phyloP scores from a whole-genome alignment of 2,797 vertebrate species.

The Gymnocypris eckloni region DNA sequence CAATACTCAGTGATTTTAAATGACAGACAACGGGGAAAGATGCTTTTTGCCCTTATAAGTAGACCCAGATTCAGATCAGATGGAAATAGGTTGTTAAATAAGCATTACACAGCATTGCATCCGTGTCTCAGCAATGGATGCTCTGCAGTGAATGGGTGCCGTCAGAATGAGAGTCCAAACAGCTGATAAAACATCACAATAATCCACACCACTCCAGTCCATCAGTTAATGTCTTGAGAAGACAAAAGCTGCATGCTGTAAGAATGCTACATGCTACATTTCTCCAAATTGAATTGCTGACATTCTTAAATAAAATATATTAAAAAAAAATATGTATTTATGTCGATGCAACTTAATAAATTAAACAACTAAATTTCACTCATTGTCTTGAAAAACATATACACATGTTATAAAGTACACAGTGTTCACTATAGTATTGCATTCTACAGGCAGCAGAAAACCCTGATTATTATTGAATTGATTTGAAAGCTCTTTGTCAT shows the following conservation, averaged over 20 bases:
- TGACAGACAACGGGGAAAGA: neutral
- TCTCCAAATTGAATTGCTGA: neutral
- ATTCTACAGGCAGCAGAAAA: neutral
- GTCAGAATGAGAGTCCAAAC: neutral
- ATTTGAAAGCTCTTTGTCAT: neutral
- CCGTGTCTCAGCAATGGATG: neutral
- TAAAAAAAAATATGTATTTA: neutral
- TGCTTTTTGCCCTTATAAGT: neutral
- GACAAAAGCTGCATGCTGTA: neutral
- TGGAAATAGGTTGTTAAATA: neutral
- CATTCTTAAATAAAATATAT: neutral
- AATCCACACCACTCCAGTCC: neutral
- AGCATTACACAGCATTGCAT: neutral
- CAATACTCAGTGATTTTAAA: neutral
- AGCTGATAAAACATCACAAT: neutral
- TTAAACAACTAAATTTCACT: neutral
- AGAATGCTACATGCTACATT: no score
- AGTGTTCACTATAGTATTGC: neutral
- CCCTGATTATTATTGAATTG: neutral
- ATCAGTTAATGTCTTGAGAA: neutral
- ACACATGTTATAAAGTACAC: neutral
- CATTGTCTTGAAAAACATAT: no score
- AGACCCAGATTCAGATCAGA: neutral
- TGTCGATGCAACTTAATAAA: neutral
- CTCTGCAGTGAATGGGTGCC: slow-evolving; percentile 1